A percentile compares a stretch with the other conserved stretches of the same genome.
Conservation (phyloP, 2,797 vertebrate species). For the Pteronotus mesoamericanus region DNA sequence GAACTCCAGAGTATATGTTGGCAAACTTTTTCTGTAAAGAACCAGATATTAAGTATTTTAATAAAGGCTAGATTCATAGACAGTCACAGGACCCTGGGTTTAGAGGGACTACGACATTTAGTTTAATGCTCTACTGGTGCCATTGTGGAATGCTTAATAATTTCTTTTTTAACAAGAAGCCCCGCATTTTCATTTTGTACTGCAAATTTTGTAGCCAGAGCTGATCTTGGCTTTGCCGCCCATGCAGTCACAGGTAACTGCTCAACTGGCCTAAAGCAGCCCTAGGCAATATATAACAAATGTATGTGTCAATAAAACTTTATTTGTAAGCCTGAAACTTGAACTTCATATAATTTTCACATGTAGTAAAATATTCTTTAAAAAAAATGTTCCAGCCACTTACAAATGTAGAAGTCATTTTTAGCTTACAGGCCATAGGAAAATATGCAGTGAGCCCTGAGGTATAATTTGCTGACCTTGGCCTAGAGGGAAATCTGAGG, state of each 20-base stretch:
- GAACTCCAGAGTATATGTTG: neutral
- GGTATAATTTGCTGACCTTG: neutral
- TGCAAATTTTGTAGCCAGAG: neutral
- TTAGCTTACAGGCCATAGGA: neutral
- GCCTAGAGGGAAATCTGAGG: neutral
- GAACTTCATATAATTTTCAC: neutral
- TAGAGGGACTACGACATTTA: neutral
- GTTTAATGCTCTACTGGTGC: neutral
- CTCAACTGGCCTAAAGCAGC: neutral
- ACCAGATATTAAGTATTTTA: neutral
- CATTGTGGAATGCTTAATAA: neutral
- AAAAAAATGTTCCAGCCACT: neutral
- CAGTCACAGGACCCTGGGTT: neutral
- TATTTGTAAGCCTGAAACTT: neutral
- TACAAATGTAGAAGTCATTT: neutral
- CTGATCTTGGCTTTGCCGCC: neutral
- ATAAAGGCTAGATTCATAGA: neutral
- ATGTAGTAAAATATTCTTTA: neutral
- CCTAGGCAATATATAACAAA: neutral
- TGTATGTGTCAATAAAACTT: neutral
- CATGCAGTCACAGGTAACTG: neutral
- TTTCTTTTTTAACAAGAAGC: neutral
- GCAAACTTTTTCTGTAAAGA: neutral
- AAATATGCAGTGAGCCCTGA: neutral
- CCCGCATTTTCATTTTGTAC: neutral